These are phyloP conservation scores for Drosophila kepulauana DNA, from an alignment of 1,140 invertebrate species.

Conservation along the genomic window DNA sequence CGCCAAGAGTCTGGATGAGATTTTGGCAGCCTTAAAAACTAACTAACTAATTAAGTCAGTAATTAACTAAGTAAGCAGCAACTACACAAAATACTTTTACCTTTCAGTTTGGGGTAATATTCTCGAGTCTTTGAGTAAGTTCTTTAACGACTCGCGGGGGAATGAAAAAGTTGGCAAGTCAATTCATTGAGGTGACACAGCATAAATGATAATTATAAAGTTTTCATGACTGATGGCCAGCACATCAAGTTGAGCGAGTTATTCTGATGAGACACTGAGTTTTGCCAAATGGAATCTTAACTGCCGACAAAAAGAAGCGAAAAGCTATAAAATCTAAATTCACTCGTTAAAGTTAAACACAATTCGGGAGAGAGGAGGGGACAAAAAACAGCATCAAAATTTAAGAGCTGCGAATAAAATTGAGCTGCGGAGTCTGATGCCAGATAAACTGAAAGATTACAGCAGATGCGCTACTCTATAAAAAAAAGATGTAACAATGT, in stretches of 20 bases:
- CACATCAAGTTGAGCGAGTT: neutral
- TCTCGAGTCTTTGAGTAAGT: neutral
- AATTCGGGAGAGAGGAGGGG: too few species aligned
- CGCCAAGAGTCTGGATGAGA: conserved; percentile 67
- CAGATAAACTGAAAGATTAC: neutral
- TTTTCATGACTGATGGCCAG: neutral
- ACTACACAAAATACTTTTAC: neutral
- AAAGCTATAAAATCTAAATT: conserved; percentile 5
- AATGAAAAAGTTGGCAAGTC: conserved; percentile 2
- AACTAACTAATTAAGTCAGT: conserved; percentile 29
- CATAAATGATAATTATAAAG: conserved; percentile 34
- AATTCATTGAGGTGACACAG: conserved; percentile 27
- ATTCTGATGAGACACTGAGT: neutral
- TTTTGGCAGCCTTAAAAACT: conserved; percentile 31
- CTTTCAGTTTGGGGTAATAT: neutral
- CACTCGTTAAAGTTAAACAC: neutral
- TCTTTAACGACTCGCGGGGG: neutral
- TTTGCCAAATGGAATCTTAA: neutral
- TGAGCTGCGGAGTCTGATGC: neutral
- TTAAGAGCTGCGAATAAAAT: neutral
- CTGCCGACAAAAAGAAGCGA: neutral
- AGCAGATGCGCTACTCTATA: too few species aligned
- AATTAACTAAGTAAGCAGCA: neutral
- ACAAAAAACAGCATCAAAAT: neutral
- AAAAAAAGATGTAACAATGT: too few species aligned